These are phyloP conservation scores for Podiceps cristatus DNA, from an alignment of 2,113 vertebrate species.

Conservation along the genomic window DNA sequence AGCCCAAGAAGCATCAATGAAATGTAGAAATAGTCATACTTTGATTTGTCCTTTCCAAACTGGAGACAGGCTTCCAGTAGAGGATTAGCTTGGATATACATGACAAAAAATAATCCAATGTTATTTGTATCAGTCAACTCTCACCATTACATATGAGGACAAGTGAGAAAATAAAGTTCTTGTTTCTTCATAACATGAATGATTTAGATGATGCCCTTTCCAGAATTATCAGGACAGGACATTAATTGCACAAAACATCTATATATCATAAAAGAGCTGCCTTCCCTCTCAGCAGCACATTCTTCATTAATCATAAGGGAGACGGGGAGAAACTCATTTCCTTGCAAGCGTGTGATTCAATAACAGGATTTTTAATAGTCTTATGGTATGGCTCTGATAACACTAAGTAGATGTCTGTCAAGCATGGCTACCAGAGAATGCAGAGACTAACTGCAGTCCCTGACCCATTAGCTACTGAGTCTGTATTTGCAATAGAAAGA, in stretches of 20 bases:
- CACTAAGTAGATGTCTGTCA: background rate
- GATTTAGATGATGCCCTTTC: background rate
- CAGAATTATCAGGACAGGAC: background rate
- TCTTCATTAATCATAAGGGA: background rate
- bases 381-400: background rate
- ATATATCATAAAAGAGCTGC: background rate
- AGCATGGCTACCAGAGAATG: background rate
- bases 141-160: background rate
- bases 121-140: background rate
- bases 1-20: background rate
- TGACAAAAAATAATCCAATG: background rate
- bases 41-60: background rate
- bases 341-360: accelerated
- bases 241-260: background rate
- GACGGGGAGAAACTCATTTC: background rate
- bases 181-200: background rate
- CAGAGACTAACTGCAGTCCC: background rate
- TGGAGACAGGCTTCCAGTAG: background rate
- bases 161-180: background rate
- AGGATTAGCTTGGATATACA: background rate
- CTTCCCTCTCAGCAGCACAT: background rate
- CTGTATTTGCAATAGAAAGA: background rate
- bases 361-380: background rate
- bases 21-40: background rate
- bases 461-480: background rate